A percentile compares a stretch with the other conserved stretches of the same genome.
phyloP scores from a whole-genome alignment of 2,888 invertebrate species.

The Galerucella calmariensis region DNA sequence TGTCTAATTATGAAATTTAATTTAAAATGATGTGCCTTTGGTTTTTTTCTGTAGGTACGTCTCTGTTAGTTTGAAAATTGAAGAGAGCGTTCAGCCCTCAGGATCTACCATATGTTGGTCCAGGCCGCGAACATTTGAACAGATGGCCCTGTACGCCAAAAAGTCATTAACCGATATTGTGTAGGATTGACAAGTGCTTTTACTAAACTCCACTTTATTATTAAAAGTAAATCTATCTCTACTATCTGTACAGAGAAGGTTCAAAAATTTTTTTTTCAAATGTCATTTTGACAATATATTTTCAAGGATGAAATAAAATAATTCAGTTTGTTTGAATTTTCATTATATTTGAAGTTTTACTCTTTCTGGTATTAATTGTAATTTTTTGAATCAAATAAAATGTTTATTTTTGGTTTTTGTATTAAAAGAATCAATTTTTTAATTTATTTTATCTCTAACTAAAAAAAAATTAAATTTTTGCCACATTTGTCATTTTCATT shows the following conservation, averaged over 20 bases:
- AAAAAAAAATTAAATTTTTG: too few relatives aligned
- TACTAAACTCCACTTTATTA: constrained; percentile 55
- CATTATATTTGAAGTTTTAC: too few relatives aligned
- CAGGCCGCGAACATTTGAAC: constrained; percentile 64
- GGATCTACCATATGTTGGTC: constrained; percentile 63
- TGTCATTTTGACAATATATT: background rate
- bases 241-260: background rate
- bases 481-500: too few relatives aligned
- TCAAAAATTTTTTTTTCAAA: background rate
- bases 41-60: constrained; percentile 16
- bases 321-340: too few relatives aligned
- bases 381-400: too few relatives aligned
- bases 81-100: constrained; percentile 32
- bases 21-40: too few relatives aligned
- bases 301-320: too few relatives aligned
- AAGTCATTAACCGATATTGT: constrained; percentile 66
- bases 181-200: constrained; percentile 62
- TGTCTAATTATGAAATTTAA: too few relatives aligned
- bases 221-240: constrained; percentile 7
- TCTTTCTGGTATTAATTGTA: too few relatives aligned
- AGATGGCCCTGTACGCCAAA: constrained; percentile 66
- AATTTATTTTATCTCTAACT: too few relatives aligned
- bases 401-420: too few relatives aligned
- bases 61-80: constrained; percentile 35
- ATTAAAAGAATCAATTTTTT: too few relatives aligned